Conservation (phyloP, 2,888 invertebrate species). For the Plagiodera versicolora region DNA sequence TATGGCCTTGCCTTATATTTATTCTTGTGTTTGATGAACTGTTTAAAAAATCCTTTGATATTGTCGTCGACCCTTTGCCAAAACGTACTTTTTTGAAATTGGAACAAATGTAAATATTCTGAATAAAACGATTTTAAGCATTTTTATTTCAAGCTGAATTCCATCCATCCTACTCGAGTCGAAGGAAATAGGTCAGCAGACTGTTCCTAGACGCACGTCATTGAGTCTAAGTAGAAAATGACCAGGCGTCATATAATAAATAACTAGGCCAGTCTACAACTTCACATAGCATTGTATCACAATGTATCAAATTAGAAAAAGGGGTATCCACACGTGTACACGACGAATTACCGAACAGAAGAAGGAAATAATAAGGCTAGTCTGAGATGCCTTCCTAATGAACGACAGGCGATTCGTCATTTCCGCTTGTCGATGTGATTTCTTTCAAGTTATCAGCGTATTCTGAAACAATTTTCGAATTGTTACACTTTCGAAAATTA, state of each 20-base stretch:
- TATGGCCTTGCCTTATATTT: conserved; percentile 4
- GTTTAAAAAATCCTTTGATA: neutral
- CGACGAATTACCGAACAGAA: conserved; percentile 3
- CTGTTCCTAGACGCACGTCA: neutral
- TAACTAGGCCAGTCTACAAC: conserved; percentile 10
- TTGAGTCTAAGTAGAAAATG: neutral
- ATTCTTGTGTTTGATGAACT: neutral
- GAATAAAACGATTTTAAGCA: neutral
- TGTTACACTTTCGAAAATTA: neutral
- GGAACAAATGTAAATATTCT: neutral
- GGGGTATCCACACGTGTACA: conserved; percentile 4
- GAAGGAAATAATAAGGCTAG: conserved; percentile 1
- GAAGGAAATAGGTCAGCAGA: neutral
- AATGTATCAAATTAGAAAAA: conserved; percentile 11
- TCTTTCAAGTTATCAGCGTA: neutral
- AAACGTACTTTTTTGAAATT: neutral
- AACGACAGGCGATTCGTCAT: neutral
- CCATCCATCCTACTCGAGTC: too few relatives aligned
- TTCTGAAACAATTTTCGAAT: conserved; percentile 1
- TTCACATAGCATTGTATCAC: conserved; percentile 10
- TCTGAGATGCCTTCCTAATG: neutral
- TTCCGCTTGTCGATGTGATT: neutral
- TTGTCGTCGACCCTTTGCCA: neutral
- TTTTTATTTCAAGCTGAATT: neutral
- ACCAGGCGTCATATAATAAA: neutral